Conservation (phyloP, 2,888 invertebrate species). For the Neelides folsomi region DNA sequence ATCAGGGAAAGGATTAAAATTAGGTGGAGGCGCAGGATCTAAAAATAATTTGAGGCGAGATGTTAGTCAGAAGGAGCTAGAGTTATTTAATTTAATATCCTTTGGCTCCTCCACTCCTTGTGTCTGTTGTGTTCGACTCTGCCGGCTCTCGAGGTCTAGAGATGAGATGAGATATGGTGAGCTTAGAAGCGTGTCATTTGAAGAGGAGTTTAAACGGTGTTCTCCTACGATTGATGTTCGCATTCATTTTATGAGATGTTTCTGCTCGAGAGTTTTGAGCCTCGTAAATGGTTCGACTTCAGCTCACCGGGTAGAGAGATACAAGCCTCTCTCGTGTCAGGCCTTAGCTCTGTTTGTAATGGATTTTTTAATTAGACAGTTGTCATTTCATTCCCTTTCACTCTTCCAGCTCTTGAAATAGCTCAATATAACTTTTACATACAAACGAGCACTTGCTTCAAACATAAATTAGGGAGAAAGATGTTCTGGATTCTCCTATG, state of each 20-base stretch:
- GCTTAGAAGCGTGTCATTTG: constrained; percentile 27
- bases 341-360: constrained; percentile 25
- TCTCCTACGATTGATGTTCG: constrained; percentile 16
- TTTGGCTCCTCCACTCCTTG: neutral
- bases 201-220: constrained; percentile 14
- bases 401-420: neutral
- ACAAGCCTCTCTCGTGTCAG: too few relatives aligned
- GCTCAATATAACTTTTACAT: too few relatives aligned
- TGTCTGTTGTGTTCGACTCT: neutral
- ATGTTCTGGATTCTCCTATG: too few relatives aligned
- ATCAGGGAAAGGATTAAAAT: constrained; percentile 20
- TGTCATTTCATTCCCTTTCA: constrained; percentile 18
- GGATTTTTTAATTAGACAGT: constrained; percentile 33
- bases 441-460: too few relatives aligned
- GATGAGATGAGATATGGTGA: constrained; percentile 4
- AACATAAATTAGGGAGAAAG: too few relatives aligned
- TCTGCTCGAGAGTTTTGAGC: too few relatives aligned
- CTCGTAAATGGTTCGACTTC: too few relatives aligned
- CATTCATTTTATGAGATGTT: too few relatives aligned
- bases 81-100: neutral
- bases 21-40: constrained; percentile 5
- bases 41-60: too few relatives aligned
- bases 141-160: neutral
- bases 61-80: too few relatives aligned
- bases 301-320: too few relatives aligned